Base-by-base conservation (phyloP, 2,888 invertebrate genomes). In the Agonopterix arenella region DNA sequence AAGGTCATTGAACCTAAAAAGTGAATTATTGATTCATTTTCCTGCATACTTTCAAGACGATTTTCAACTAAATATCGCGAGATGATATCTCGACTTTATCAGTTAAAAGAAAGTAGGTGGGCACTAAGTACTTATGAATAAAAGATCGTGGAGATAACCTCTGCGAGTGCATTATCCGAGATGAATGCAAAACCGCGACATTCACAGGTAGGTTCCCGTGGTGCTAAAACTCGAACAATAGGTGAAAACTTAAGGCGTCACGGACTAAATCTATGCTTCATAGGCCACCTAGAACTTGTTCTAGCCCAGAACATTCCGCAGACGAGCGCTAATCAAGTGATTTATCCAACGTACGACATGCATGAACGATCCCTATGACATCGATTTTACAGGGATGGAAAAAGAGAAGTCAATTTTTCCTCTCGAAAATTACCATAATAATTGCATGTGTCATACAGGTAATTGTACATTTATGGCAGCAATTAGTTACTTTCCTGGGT, bases 311-410 rank as follows among this genome's bases (percentile, higher is more conserved):
- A 74, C 64, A 66, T 79, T 81, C 75, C 53, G 40, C 28, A 8
- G 11, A 55, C 61, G 61, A 62, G 58, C 56, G 66, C 64, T 59
- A 60, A 61, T 60, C 58, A 52, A 69, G 53, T 59, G 53, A 60
- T 64, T 60, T 59, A 60, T 60, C 66, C 65, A 77, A 83, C 73
- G 74, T 67, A 66, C 60, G 80, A 73, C 69, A 84, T 83, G 85
- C 85, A 78, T 79, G 82, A 84, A 72, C 73, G 77, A 79, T 63
- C 73, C 66, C 72, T 64, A 68, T 76, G 76, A 81, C 80, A 88
- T 86, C 85, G 85, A 86, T 58, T 72, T 71, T 70, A 62, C 60
- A 62, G 64, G 57, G 59, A 68, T 61, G 64, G 56, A 64, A 67
- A 71, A 75, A 64, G 65, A 57, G 58, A 61, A 59, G 62, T 65